These are phyloP conservation scores for Bombus breviceps DNA, from an alignment of 1,140 invertebrate genomes.

Conservation along the genomic window DNA sequence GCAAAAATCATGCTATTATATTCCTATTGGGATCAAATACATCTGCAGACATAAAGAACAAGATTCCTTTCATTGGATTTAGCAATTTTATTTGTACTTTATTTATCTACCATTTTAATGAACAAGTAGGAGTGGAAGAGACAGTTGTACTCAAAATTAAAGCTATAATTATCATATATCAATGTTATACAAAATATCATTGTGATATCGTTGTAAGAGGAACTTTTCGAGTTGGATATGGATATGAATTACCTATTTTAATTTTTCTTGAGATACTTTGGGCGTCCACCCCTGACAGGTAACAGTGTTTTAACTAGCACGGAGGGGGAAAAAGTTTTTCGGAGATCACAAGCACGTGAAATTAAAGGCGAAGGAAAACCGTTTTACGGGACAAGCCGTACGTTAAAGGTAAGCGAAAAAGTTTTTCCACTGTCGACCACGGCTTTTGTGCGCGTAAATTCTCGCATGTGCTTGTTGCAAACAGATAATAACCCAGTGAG, in stretches of 20 bases:
- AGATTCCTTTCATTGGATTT: too few species aligned
- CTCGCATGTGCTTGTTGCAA: background rate
- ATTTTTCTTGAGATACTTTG: background rate
- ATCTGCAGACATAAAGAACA: background rate
- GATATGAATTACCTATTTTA: background rate
- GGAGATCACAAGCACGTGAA: constrained; percentile 17
- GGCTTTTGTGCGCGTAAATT: constrained; percentile 31
- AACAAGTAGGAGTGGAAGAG: too few species aligned
- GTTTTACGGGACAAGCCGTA: constrained; percentile 34
- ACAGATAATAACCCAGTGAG: constrained; percentile 8
- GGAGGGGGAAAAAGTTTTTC: background rate
- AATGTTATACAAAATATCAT: too few species aligned
- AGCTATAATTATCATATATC: too few species aligned
- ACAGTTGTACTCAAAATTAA: too few species aligned
- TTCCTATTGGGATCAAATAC: background rate
- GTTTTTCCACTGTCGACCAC: constrained; percentile 14
- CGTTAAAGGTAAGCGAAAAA: constrained; percentile 33
- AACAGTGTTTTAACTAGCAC: background rate
- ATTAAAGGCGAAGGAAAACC: constrained; percentile 23
- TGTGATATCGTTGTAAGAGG: too few species aligned
- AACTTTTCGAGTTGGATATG: background rate
- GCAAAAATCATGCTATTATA: background rate
- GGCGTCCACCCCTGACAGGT: background rate
- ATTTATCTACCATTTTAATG: background rate
- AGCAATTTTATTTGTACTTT: background rate